A percentile compares a stretch with the other conserved stretches of the same genome.
Conservation (phyloP, 2,888 invertebrate genomes). For the Mesorhabditis spiculigera region DNA sequence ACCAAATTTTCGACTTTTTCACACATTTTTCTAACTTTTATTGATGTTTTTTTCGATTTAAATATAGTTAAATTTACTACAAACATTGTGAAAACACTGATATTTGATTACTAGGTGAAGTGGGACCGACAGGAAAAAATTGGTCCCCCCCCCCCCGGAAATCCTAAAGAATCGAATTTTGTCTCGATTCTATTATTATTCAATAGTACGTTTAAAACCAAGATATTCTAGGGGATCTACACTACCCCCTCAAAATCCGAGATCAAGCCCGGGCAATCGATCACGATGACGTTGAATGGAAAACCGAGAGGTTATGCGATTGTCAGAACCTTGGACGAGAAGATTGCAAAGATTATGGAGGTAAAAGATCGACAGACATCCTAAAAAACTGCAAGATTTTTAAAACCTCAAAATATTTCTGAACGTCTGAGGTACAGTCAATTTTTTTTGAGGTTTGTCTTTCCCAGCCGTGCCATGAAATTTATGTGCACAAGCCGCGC, state of each 20-base stretch:
- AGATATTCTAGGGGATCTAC: slow-evolving; percentile 10
- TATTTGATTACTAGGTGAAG: too few species aligned
- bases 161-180: too few species aligned
- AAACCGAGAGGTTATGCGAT: slow-evolving; percentile 8
- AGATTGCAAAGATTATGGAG: slow-evolving; percentile 7
- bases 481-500: background rate
- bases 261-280: slow-evolving; percentile 18
- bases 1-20: too few species aligned
- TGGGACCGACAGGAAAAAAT: too few species aligned
- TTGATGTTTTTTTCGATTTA: too few species aligned
- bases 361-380: slow-evolving; percentile 11
- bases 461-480: background rate
- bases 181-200: too few species aligned
- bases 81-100: too few species aligned
- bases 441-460: slow-evolving; percentile 17
- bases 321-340: background rate
- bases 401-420: background rate
- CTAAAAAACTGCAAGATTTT: background rate
- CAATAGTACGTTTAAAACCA: background rate
- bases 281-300: slow-evolving; percentile 22
- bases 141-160: too few species aligned
- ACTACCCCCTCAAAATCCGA: slow-evolving; percentile 8
- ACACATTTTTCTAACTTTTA: too few species aligned
- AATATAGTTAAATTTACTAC: too few species aligned
- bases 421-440: background rate